Base-by-base conservation (phyloP, 2,113 vertebrate genomes). In the Poicephalus meyeri region DNA sequence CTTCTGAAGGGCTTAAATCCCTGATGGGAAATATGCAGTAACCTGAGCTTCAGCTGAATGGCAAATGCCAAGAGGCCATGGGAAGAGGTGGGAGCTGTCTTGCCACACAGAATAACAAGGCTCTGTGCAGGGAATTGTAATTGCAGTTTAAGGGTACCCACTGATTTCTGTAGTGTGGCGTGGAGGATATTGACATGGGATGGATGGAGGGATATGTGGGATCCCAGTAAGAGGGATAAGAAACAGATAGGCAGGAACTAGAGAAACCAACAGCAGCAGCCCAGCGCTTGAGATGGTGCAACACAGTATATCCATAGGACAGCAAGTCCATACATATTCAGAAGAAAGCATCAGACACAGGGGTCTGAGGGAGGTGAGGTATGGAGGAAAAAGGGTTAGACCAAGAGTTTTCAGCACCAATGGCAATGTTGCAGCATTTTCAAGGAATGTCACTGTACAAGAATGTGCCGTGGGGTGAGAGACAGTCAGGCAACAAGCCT, bases 1-100 rank as follows among this genome's bases (percentile, higher is more conserved):
- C 28, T 12, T 90, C 49, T 61, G 83, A 86, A 89, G 65, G 77
- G 35, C 53, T 89, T 93, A 92, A 86, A 44, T 86, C 69, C 61
- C 49, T 73, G 61, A 39, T 76, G 86, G 44, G 77, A 96, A 96
- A 84, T 86, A 82, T 23, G 41, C 70, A 44, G 61, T 61, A 84
- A 76, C 53, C 58, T 13, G 21, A 95, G 80, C 46, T 93, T 52
- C 55, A 90, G 17, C 60, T 28, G 50, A 70, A 41, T 58, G 42
- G 44, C 64, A 78, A 80, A 47, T 0, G 0, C 47, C 82, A 68
- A 37, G 55, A 56, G 60, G 35, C 66, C 1, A 0, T 14, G 24
- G 50, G 58, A 65, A 64, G 23, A 86, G 35, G 4, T 33, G 44
- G 35, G 14, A 28, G 10, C 47, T 68, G 69, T 42, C 28, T 13